Percentiles rank a stretch among this genome's conserved stretches.
Evolutionary conservation across 1,140 invertebrate species (phyloP).

Genomic region (Ephestia elutella): DNA sequence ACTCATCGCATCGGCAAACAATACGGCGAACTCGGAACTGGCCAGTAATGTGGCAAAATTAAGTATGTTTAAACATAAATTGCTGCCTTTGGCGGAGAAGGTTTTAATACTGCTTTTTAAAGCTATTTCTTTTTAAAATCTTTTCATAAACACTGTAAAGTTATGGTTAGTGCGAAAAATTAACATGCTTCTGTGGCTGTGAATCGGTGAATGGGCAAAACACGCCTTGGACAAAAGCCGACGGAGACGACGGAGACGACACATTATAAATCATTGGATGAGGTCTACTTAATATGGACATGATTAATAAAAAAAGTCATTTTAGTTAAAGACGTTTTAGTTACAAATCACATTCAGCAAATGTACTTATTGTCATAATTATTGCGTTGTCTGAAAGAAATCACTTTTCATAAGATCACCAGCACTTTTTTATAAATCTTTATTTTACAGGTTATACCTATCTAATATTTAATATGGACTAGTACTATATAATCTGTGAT

Average conservation of each 20-base stretch:
- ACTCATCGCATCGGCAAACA: constrained; percentile 31
- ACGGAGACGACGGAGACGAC: not conserved
- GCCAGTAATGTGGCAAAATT: constrained; percentile 33
- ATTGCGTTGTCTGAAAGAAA: no score
- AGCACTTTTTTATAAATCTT: no score
- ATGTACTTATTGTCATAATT: no score
- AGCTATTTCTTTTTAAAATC: constrained; percentile 7
- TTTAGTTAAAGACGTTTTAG: no score
- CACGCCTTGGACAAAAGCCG: constrained; percentile 2
- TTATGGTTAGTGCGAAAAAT: not conserved
- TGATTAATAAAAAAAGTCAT: no score
- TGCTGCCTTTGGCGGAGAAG: constrained; percentile 13
- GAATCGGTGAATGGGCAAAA: not conserved
- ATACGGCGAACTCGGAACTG: constrained; percentile 1
- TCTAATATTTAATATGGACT: no score
- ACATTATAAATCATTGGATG: constrained; percentile 10
- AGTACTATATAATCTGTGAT: no score
- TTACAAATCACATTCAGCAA: no score
- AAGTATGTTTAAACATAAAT: constrained; percentile 19
- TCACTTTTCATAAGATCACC: no score
- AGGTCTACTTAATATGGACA: not conserved
- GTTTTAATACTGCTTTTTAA: not conserved
- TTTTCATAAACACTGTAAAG: constrained; percentile 5
- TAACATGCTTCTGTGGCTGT: not conserved
- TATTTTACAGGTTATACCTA: no score